These are phyloP conservation scores for Lasioglossum morio DNA, from an alignment of 2,888 invertebrate species.

Conservation along the genomic window DNA sequence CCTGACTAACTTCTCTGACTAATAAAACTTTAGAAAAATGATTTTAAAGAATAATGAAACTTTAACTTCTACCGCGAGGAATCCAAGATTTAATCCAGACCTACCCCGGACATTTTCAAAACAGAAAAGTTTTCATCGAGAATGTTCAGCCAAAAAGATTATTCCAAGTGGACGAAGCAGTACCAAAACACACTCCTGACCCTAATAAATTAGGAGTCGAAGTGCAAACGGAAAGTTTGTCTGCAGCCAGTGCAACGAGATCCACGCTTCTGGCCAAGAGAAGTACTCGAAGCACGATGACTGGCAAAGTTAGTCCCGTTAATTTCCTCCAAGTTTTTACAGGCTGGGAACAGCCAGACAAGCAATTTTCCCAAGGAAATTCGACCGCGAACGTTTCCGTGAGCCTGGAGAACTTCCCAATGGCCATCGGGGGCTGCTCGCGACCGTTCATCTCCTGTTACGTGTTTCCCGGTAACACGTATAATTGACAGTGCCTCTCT, in stretches of 20 bases:
- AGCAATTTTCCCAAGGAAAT: slow-evolving; percentile 39
- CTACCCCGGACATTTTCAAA: too few species aligned
- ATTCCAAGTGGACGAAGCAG: neutral
- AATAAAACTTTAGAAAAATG: too few species aligned
- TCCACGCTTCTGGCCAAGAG: neutral
- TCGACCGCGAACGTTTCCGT: slow-evolving; percentile 18
- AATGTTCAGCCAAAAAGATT: neutral
- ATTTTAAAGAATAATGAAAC: too few species aligned
- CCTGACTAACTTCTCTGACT: too few species aligned
- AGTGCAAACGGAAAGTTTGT: neutral
- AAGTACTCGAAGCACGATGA: neutral
- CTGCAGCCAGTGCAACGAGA: neutral
- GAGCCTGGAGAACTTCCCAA: neutral
- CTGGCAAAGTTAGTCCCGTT: neutral
- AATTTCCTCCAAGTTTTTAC: neutral
- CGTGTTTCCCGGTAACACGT: slow-evolving; percentile 1
- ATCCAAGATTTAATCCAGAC: too few species aligned
- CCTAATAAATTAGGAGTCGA: neutral
- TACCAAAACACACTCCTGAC: too few species aligned
- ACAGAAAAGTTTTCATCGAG: too few species aligned
- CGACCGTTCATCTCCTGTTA: slow-evolving; percentile 19
- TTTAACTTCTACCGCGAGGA: too few species aligned
- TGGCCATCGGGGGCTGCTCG: neutral
- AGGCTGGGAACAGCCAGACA: neutral
- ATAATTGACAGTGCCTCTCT: neutral